Conservation (phyloP, 2,888 invertebrate species). For the Syrphus vitripennis region DNA sequence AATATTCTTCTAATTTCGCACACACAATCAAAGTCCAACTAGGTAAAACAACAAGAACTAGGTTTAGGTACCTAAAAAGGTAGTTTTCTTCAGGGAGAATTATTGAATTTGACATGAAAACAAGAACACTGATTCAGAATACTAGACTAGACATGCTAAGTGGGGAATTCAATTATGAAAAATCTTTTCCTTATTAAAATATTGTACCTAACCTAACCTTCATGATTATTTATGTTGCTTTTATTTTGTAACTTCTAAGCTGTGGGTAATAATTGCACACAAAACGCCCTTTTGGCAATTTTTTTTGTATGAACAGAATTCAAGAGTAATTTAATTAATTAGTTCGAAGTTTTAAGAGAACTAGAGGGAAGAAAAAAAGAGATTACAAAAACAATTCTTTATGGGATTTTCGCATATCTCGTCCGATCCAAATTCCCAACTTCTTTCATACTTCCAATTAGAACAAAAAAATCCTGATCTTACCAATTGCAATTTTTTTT, state of each 20-base stretch:
- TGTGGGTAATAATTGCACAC: not conserved
- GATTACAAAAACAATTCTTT: not conserved
- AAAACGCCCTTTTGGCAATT: conserved; percentile 58
- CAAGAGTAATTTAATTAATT: conserved; percentile 22
- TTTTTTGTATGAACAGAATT: not conserved
- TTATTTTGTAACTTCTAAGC: not conserved
- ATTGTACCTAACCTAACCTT: not conserved
- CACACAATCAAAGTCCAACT: not conserved
- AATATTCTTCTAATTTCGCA: not conserved
- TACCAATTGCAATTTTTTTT: conserved; percentile 33
- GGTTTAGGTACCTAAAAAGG: not conserved
- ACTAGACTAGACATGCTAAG: not conserved
- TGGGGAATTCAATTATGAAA: not conserved
- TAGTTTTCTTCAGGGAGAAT: too few relatives aligned
- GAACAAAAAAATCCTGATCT: not conserved
- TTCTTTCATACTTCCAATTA: not conserved
- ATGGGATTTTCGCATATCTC: too few relatives aligned
- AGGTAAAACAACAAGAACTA: not conserved
- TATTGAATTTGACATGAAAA: conserved; percentile 1
- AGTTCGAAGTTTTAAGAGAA: conserved; percentile 7
- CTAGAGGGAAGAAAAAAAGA: not conserved
- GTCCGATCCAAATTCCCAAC: not conserved
- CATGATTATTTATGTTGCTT: not conserved
- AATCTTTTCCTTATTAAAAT: too few relatives aligned
- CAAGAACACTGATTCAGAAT: not conserved